These are phyloP conservation scores for Hyperopisus bebe DNA, from an alignment of 2,113 vertebrate species.

Conservation along the genomic window DNA sequence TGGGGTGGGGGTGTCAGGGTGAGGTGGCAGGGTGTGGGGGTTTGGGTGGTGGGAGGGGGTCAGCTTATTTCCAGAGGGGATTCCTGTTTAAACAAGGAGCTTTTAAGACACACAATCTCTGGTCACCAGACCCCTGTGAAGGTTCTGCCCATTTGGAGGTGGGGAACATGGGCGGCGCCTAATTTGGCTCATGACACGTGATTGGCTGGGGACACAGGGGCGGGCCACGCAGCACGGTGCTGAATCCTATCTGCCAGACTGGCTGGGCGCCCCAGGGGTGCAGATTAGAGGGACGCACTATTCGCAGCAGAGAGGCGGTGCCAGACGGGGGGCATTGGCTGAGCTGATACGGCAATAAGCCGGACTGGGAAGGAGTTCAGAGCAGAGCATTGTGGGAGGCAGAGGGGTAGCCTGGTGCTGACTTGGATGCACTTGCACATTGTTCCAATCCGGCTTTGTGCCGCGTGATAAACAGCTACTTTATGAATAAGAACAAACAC, in stretches of 20 bases:
- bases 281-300: neutral
- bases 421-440: constrained; percentile 4
- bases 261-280: neutral
- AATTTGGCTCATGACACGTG: neutral
- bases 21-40: neutral
- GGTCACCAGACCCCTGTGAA: neutral
- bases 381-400: neutral
- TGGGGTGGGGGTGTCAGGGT: neutral
- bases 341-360: neutral
- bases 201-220: neutral
- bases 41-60: neutral
- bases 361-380: constrained; percentile 4
- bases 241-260: constrained; percentile 7
- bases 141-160: neutral
- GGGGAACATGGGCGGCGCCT: neutral
- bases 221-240: neutral
- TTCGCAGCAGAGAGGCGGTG: neutral
- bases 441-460: neutral
- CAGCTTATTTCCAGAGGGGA: constrained; percentile 4
- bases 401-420: neutral
- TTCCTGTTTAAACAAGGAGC: neutral
- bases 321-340: neutral
- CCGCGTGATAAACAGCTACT: neutral
- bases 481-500: neutral
- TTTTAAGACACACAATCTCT: neutral